A percentile compares a stretch with the other conserved stretches of the same genome.
phyloP scores from a whole-genome alignment of 1,140 invertebrate species.

The Lysiphlebus fabarum region DNA sequence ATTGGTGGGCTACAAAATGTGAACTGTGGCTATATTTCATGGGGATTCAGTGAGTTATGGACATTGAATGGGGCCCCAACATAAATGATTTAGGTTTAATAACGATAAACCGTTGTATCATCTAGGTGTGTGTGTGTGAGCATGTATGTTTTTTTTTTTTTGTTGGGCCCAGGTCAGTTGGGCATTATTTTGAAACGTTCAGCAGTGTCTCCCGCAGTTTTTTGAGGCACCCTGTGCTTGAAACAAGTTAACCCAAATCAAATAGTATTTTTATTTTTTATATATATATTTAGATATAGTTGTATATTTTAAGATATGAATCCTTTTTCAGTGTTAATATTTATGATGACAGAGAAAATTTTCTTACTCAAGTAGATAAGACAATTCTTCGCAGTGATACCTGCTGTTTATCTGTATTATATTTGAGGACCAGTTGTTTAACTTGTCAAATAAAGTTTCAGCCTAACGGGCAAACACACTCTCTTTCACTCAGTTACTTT shows the following conservation, averaged over 20 bases:
- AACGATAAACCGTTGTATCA: slow-evolving; percentile 37
- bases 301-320: too few species aligned
- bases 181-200: slow-evolving; percentile 37
- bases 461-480: slow-evolving; percentile 28
- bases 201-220: slow-evolving; percentile 21
- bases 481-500: slow-evolving; percentile 15
- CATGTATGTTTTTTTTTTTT: too few species aligned
- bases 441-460: slow-evolving; percentile 23
- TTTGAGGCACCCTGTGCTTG: not conserved
- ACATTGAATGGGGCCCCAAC: slow-evolving; percentile 36
- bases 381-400: slow-evolving; percentile 15
- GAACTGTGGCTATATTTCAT: slow-evolving; percentile 51
- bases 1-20: slow-evolving; percentile 46
- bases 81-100: slow-evolving; percentile 55
- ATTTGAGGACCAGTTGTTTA: slow-evolving; percentile 4
- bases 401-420: slow-evolving; percentile 29
- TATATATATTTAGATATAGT: too few species aligned
- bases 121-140: too few species aligned
- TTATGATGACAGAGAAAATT: slow-evolving; percentile 14
- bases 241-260: too few species aligned
- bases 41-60: slow-evolving; percentile 46
- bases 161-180: slow-evolving; percentile 39
- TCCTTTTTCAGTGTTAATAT: slow-evolving; percentile 17
- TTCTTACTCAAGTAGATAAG: slow-evolving; percentile 13
- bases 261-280: too few species aligned